phyloP scores from a whole-genome alignment of 2,113 vertebrate genomes.

The Glareola pratincola region DNA sequence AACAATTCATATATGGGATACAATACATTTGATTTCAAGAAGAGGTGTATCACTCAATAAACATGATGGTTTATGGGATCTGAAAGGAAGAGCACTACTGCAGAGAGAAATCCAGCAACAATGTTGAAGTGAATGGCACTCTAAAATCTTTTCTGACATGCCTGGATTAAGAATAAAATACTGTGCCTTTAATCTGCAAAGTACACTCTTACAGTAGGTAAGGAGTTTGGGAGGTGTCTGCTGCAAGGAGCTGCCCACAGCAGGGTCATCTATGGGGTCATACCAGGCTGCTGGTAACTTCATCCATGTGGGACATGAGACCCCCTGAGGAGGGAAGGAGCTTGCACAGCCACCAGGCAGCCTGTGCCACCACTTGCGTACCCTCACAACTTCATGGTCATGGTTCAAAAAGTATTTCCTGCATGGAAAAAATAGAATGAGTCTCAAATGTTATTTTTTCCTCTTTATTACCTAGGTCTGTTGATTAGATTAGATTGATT shows the following conservation, averaged over 20 bases:
- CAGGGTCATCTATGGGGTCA: background rate
- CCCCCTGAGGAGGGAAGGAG: fast-evolving
- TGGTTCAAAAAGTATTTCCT: background rate
- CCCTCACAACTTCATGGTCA: background rate
- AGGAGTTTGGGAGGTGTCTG: background rate
- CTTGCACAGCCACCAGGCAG: background rate
- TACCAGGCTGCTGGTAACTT: background rate
- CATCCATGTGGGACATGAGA: fast-evolving
- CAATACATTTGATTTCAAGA: background rate
- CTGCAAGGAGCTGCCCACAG: background rate
- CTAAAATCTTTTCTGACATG: background rate
- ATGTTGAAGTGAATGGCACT: background rate
- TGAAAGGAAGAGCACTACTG: background rate
- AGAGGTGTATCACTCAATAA: background rate
- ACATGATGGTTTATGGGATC: background rate
- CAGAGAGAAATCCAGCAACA: background rate
- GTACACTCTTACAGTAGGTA: background rate
- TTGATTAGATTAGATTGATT: background rate
- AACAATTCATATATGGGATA: background rate
- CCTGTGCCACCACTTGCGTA: background rate
- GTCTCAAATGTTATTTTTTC: background rate
- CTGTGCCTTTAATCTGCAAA: background rate
- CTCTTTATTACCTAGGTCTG: background rate
- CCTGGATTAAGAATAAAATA: background rate
- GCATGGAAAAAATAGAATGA: background rate